Percentiles rank a stretch among this genome's conserved stretches.
Evolutionary conservation across 1,140 invertebrate genomes (phyloP).

Genomic region (Saccostrea glomerata): DNA sequence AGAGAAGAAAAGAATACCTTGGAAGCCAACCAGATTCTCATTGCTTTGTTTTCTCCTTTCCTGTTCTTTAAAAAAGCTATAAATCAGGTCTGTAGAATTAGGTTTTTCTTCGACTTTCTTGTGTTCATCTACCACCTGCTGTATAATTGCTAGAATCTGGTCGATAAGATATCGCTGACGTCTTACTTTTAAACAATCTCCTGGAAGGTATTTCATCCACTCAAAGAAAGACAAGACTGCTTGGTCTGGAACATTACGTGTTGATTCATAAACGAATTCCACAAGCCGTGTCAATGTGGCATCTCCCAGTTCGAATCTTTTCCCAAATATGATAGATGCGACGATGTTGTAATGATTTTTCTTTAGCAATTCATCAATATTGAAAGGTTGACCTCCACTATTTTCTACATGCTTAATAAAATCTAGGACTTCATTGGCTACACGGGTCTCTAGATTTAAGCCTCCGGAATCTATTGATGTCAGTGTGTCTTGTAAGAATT

Average conservation of each 20-base stretch:
- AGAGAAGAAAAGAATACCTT: background rate
- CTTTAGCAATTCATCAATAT: background rate
- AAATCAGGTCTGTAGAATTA: background rate
- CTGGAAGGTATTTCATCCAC: background rate
- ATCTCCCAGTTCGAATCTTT: background rate
- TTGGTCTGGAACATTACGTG: background rate
- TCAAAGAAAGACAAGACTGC: background rate
- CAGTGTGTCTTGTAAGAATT: background rate
- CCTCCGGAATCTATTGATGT: background rate
- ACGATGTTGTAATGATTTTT: background rate
- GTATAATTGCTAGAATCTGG: background rate
- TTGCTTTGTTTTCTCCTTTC: background rate
- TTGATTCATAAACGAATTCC: background rate
- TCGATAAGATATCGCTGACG: background rate
- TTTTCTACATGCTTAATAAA: background rate
- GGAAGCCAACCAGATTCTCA: background rate
- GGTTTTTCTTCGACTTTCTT: background rate
- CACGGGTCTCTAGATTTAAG: background rate
- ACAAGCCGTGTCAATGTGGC: background rate
- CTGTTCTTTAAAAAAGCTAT: background rate
- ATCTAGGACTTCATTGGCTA: background rate
- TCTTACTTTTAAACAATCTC: background rate
- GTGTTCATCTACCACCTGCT: background rate
- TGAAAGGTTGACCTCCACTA: background rate
- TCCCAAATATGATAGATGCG: background rate